These are phyloP conservation scores for Grammomys dolichurus DNA, from an alignment of 2,113 vertebrate species.

Conservation along the genomic window DNA sequence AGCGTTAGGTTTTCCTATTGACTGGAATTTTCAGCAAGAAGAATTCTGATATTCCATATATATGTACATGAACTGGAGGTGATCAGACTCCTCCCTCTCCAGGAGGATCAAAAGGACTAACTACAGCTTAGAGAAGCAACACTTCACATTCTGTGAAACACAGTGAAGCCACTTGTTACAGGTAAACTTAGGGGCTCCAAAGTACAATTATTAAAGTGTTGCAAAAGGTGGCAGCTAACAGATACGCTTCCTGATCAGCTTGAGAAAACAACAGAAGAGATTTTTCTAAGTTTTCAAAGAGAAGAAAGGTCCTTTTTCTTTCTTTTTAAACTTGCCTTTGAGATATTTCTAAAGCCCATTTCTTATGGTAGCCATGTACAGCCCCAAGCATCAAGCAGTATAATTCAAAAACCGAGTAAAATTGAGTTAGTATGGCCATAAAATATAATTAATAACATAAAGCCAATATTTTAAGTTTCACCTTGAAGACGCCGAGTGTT, in stretches of 20 bases:
- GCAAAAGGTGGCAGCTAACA: not conserved
- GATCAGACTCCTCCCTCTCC: not conserved
- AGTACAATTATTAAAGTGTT: conserved; percentile 16
- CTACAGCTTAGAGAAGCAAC: conserved; percentile 4
- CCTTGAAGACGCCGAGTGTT: conserved; percentile 67
- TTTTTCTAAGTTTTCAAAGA: conserved; percentile 36
- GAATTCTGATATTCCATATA: not conserved
- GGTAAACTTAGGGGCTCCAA: not conserved
- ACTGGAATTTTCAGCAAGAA: not conserved
- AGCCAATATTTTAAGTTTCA: conserved; percentile 76
- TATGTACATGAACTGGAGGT: conserved; percentile 1
- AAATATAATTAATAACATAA: conserved; percentile 79
- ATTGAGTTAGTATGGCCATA: conserved; percentile 69
- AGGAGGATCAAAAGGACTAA: conserved; percentile 1
- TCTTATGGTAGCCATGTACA: conserved; percentile 48
- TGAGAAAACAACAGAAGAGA: conserved; percentile 25
- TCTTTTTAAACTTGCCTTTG: conserved; percentile 57
- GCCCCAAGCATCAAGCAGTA: conserved; percentile 67
- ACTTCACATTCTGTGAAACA: not conserved
- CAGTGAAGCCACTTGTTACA: not conserved
- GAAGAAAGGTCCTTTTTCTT: conserved; percentile 23
- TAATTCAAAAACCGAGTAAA: conserved; percentile 75
- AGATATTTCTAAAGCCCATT: conserved; percentile 67
- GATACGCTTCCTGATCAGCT: not conserved
- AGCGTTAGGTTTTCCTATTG: not conserved